Percentiles rank a stretch among this genome's conserved stretches.
Conservation (phyloP, 2,888 invertebrate genomes). For the Abrostola tripartita region DNA sequence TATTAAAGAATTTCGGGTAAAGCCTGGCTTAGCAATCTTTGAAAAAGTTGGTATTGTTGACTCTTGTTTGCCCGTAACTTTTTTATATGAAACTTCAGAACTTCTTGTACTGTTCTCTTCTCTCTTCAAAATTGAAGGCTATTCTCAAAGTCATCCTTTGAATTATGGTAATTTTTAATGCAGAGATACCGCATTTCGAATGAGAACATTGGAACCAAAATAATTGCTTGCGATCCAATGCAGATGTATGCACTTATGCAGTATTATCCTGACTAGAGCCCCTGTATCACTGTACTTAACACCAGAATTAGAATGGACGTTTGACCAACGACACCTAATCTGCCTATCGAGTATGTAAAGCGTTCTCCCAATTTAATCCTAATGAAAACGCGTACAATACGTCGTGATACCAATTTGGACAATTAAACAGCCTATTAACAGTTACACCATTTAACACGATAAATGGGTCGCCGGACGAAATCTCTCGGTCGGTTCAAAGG, state of each 20-base stretch:
- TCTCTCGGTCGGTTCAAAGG: constrained; percentile 49
- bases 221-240: too few relatives aligned
- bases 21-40: constrained; percentile 5
- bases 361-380: constrained; percentile 46
- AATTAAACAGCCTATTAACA: constrained; percentile 47
- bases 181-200: too few relatives aligned
- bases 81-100: neutral
- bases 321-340: constrained; percentile 12
- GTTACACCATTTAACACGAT: constrained; percentile 45
- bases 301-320: too few relatives aligned
- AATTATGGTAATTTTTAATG: too few relatives aligned
- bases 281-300: too few relatives aligned
- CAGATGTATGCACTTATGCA: too few relatives aligned
- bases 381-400: constrained; percentile 42
- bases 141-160: too few relatives aligned
- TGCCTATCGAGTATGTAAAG: constrained; percentile 38
- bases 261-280: too few relatives aligned
- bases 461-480: constrained; percentile 53
- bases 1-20: constrained; percentile 15
- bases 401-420: constrained; percentile 56
- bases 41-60: constrained; percentile 7
- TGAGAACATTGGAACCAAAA: too few relatives aligned
- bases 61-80: neutral
- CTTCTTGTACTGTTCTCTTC: too few relatives aligned
- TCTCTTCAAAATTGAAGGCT: too few relatives aligned